Evolutionary conservation across 2,888 invertebrate genomes (phyloP), one percentile per base, ranked within the genome.

Genomic region (Carabus problematicus): DNA sequence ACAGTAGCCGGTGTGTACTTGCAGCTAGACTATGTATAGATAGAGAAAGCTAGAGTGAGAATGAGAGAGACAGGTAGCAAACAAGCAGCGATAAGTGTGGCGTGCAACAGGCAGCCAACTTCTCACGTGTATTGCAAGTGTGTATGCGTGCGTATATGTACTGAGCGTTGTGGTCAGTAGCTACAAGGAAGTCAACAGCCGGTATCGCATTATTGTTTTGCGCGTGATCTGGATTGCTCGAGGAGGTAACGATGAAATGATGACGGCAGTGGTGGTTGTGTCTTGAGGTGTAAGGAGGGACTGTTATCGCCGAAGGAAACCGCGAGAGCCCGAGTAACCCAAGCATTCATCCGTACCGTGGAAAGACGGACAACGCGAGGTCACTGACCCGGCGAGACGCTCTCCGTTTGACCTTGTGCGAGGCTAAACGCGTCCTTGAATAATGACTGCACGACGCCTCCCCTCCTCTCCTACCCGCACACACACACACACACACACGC

Each of bases 311-410:
- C 29, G 29, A 29, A 29, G 29, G 29, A 29, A 29, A 29, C 29
- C 29, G 29, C 29, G 29, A 29, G 29, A 29, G 29, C 29, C 29
- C 29, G 29, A 29, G 29, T 29, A 29, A 29, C 29, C 29, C 29
- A 29, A 6, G 29, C 29, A 29, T 29, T 29, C 29, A 29, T 29
- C 29, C 29, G 29, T 29, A 29, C 29, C 29, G 29, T 29, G 29
- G 29, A 29, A 29, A 29, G 29, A 29, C 29, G 29, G 29, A 29
- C 29, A 29, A 29, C 29, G 29, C 29, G 29, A 64, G 63, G 63
- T 64, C 54, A 54, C 14, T 42, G 41, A 64, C 63, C 63, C 41
- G 63, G 63, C 63, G 63, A 64, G 63, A 64, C 63, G 63, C 63
- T 45, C 45, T 52, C 52, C 52, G 19, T 14, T 52, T 52, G 52